Evolutionary conservation across 2,797 vertebrate genomes (phyloP).

Genomic region (Pantherophis alleghaniensis): DNA sequence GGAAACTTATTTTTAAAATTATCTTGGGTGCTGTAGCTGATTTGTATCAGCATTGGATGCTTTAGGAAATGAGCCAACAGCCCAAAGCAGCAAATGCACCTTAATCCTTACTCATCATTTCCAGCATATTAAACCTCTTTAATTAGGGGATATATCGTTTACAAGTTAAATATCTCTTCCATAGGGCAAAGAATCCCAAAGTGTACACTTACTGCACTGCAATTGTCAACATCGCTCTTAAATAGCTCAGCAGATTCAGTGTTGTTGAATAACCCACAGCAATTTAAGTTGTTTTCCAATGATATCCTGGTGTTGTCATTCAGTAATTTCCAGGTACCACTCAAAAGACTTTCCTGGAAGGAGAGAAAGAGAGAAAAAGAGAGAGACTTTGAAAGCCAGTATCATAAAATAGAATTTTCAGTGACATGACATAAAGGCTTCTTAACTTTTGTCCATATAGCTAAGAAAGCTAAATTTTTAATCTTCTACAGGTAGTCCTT

Average conservation of each 20-base stretch:
- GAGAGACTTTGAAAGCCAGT: not conserved
- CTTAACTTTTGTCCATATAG: not conserved
- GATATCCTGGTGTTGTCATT: conserved; percentile 72
- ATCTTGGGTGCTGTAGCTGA: not conserved
- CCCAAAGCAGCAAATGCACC: not conserved
- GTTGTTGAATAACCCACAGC: conserved; percentile 85
- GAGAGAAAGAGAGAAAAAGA: not conserved
- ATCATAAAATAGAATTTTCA: not conserved
- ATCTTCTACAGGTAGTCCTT: not conserved
- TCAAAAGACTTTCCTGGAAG: conserved; percentile 76
- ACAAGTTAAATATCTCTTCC: not conserved
- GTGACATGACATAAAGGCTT: not conserved
- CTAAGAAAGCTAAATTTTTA: not conserved
- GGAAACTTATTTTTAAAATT: not conserved
- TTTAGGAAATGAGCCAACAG: not conserved
- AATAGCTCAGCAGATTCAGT: conserved; percentile 49
- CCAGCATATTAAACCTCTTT: not conserved
- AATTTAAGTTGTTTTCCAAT: conserved; percentile 82
- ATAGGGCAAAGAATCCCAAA: not conserved
- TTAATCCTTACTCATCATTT: not conserved
- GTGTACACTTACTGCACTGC: conserved; percentile 74
- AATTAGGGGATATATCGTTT: not conserved
- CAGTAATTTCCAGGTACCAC: conserved; percentile 78
- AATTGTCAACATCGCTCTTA: conserved; percentile 64
- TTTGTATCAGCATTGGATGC: not conserved